Conservation (phyloP, 2,888 invertebrate species). For the Nipponacmea schrenckii region DNA sequence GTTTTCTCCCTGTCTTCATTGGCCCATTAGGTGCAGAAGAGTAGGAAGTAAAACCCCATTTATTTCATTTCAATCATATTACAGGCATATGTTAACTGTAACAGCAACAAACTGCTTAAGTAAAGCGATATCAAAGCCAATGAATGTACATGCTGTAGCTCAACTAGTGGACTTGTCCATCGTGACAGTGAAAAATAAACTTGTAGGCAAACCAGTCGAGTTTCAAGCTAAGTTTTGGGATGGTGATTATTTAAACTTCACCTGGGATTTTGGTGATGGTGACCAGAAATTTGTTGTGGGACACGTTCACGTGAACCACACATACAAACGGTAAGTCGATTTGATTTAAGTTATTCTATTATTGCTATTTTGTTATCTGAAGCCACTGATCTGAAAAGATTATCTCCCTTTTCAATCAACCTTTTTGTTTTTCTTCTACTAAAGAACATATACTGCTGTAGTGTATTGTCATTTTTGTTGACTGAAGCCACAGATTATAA, state of each 20-base stretch:
- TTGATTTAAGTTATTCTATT: neutral
- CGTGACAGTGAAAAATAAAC: constrained; percentile 35
- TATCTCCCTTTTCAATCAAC: no score
- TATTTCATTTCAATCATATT: no score
- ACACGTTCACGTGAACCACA: constrained; percentile 35
- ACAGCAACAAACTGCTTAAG: constrained; percentile 57
- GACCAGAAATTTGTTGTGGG: constrained; percentile 26
- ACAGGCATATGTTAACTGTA: constrained; percentile 55
- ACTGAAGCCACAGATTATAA: no score
- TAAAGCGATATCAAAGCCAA: constrained; percentile 43
- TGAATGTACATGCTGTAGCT: constrained; percentile 51
- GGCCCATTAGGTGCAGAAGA: no score
- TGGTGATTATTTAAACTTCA: constrained; percentile 60
- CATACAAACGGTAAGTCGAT: constrained; percentile 41
- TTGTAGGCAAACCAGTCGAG: constrained; percentile 44
- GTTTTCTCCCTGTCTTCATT: no score
- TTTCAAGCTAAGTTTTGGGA: constrained; percentile 50
- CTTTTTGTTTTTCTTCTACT: no score
- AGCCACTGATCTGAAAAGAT: neutral
- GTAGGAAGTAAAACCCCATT: no score
- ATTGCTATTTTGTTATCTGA: neutral
- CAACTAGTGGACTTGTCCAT: constrained; percentile 36
- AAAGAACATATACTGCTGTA: no score
- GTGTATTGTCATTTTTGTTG: no score
- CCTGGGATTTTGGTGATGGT: constrained; percentile 66